These are phyloP conservation scores for Drosophila recens DNA, from an alignment of 2,888 invertebrate genomes.

Conservation along the genomic window DNA sequence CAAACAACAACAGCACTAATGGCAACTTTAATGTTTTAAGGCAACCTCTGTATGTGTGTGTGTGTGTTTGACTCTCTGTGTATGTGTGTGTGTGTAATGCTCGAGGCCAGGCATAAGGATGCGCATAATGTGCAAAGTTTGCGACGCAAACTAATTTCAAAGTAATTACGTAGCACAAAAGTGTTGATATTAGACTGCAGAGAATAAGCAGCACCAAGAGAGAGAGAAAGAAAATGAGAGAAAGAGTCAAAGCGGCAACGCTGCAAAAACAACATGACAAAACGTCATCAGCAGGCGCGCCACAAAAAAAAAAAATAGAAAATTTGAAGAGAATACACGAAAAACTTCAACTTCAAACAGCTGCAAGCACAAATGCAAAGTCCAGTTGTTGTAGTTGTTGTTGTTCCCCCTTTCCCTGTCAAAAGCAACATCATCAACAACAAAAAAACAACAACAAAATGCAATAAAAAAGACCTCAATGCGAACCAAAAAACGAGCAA, in stretches of 20 bases:
- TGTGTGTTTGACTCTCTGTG: constrained; percentile 23
- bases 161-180: constrained; percentile 84
- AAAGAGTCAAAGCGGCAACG: constrained; percentile 19
- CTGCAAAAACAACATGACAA: constrained; percentile 71
- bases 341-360: constrained; percentile 55
- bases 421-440: constrained; percentile 42
- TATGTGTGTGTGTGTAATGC: constrained; percentile 42
- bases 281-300: constrained; percentile 67
- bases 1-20: constrained; percentile 57
- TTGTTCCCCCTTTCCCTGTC: not conserved
- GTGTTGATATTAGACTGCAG: constrained; percentile 80
- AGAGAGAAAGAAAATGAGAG: not conserved
- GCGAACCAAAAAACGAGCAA: constrained; percentile 7
- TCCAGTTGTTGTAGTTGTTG: constrained; percentile 18
- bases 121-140: constrained; percentile 82
- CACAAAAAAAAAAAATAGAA: constrained; percentile 25
- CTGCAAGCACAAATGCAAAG: constrained; percentile 59
- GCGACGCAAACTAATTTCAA: constrained; percentile 83
- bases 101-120: constrained; percentile 68
- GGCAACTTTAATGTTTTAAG: constrained; percentile 74
- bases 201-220: constrained; percentile 29
- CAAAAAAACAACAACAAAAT: constrained; percentile 37
- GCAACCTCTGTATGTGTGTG: constrained; percentile 14
- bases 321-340: constrained; percentile 16
- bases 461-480: constrained; percentile 34